Percentiles rank a stretch among this genome's conserved stretches.
Conservation (phyloP, 2,797 vertebrate genomes). For the Diplodus sargus region DNA sequence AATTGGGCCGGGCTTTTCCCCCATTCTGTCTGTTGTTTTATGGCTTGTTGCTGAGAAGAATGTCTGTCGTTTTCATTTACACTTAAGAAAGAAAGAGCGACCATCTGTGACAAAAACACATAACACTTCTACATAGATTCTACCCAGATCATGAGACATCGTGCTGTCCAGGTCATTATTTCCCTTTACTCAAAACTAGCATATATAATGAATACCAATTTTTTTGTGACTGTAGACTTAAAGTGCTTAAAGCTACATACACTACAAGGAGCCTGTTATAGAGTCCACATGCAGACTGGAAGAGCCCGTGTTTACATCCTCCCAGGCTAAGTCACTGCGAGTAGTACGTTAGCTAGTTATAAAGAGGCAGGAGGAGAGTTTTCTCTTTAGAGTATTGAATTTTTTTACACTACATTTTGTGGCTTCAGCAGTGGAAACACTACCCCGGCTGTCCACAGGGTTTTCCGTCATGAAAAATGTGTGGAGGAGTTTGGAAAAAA, state of each 20-base stretch:
- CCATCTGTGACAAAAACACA: slow-evolving; percentile 8
- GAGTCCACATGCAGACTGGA: too few species aligned
- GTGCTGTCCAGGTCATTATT: slow-evolving; percentile 2
- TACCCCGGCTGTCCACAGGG: too few species aligned
- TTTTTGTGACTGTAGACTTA: neutral
- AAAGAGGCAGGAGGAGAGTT: too few species aligned
- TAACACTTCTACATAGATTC: neutral
- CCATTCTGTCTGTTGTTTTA: slow-evolving; percentile 10
- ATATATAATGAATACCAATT: neutral
- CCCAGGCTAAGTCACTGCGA: too few species aligned
- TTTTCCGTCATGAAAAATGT: slow-evolving; percentile 17
- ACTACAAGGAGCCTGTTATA: too few species aligned
- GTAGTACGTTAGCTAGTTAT: too few species aligned
- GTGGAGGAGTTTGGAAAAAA: slow-evolving; percentile 5
- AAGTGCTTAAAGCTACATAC: neutral
- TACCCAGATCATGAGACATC: neutral
- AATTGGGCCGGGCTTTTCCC: neutral
- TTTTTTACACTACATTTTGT: too few species aligned
- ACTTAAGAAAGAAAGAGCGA: neutral
- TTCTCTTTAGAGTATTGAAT: rapidly evolving
- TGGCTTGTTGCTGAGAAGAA: neutral
- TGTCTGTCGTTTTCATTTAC: neutral
- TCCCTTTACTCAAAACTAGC: neutral
- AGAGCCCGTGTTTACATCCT: too few species aligned
- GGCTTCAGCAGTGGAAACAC: too few species aligned